These are phyloP conservation scores for Leptopilina myrica DNA, from an alignment of 2,888 invertebrate genomes.

Conservation along the genomic window DNA sequence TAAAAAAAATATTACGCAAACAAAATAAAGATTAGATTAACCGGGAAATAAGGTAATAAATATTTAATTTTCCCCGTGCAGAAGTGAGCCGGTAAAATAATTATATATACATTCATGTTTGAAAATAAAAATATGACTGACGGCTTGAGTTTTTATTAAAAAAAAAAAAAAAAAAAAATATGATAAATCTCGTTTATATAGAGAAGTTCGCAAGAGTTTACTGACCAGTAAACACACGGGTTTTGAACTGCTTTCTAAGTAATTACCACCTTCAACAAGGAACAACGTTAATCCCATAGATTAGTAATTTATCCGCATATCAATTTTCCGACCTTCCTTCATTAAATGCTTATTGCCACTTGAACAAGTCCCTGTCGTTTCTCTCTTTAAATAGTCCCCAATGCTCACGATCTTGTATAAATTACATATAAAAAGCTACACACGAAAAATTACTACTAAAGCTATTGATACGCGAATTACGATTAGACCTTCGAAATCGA, in stretches of 20 bases:
- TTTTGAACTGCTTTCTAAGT: conserved; percentile 19
- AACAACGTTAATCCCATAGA: background rate
- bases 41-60: no score
- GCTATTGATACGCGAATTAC: conserved; percentile 30
- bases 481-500: conserved; percentile 65
- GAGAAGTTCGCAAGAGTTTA: conserved; percentile 1
- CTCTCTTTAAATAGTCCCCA: conserved; percentile 13
- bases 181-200: background rate
- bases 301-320: conserved; percentile 21
- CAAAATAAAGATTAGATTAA: no score
- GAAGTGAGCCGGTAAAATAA: no score
- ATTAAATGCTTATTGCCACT: conserved; percentile 12
- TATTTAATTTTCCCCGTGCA: no score
- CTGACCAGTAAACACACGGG: background rate
- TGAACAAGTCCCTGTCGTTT: background rate
- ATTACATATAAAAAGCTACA: background rate
- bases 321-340: conserved; percentile 21
- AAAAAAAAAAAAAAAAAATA: no score
- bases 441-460: conserved; percentile 7
- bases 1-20: no score
- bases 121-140: no score
- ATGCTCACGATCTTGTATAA: background rate
- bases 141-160: no score
- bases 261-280: conserved; percentile 13
- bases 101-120: no score